phyloP scores from a whole-genome alignment of 2,797 vertebrate genomes.

The Onychomys leucogaster region DNA sequence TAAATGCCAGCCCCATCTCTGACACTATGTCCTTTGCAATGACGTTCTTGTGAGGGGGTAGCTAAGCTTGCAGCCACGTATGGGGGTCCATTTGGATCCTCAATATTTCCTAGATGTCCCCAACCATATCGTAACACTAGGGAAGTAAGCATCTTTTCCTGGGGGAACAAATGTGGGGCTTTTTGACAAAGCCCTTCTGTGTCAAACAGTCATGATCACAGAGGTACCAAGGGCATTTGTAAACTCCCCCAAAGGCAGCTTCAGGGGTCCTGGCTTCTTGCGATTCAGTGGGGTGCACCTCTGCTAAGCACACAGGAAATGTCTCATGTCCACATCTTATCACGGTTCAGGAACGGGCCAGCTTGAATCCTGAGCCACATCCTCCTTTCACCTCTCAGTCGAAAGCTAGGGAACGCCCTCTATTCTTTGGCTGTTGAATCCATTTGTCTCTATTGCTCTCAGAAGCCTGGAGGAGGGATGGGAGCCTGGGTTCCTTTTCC shows the following conservation, averaged over 20 bases:
- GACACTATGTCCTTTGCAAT: neutral
- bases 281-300: neutral
- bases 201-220: neutral
- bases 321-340: neutral
- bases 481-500: neutral
- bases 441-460: neutral
- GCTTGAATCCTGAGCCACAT: too few species aligned
- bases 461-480: neutral
- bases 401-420: neutral
- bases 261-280: neutral
- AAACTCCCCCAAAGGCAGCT: neutral
- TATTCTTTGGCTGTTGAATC: accelerated
- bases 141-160: neutral
- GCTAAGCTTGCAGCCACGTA: neutral
- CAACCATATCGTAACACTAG: too few species aligned
- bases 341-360: accelerated
- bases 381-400: neutral
- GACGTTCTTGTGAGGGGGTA: neutral
- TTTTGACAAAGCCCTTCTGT: neutral
- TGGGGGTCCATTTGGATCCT: too few species aligned
- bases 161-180: neutral
- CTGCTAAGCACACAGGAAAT: neutral
- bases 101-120: neutral
- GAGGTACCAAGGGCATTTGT: neutral
- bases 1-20: neutral